Conservation (phyloP, 2,113 vertebrate genomes). For the Cynopterus brachyotis region DNA sequence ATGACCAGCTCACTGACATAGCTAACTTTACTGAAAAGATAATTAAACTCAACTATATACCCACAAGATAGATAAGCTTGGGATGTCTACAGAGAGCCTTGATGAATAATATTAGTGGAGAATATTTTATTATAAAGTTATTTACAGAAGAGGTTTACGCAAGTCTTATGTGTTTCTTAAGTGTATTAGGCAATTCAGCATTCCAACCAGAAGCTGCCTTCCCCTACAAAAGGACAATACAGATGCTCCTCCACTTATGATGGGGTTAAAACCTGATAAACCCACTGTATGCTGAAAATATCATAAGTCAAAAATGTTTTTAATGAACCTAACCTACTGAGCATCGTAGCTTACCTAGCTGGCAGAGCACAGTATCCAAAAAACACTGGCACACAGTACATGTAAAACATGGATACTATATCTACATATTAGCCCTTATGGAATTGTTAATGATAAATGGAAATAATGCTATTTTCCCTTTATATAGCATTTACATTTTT, state of each 20-base stretch:
- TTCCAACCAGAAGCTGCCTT: neutral
- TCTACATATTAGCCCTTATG: constrained; percentile 26
- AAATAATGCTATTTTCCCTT: constrained; percentile 42
- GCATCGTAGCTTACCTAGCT: neutral
- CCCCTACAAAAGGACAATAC: neutral
- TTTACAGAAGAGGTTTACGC: neutral
- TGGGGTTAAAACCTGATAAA: neutral
- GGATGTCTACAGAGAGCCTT: neutral
- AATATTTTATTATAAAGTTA: neutral
- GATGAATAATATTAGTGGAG: neutral
- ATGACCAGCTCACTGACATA: neutral
- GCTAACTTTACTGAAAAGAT: neutral
- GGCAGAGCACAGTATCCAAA: neutral
- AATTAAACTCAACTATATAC: constrained; percentile 26
- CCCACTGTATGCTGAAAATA: neutral
- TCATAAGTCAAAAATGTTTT: neutral
- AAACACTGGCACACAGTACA: neutral
- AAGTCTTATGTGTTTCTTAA: too few relatives aligned
- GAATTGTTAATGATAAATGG: constrained; percentile 1
- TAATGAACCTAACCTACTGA: neutral
- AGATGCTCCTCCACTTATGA: neutral
- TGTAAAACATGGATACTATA: neutral
- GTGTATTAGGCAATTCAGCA: neutral
- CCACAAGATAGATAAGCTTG: neutral
- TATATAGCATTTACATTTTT: constrained; percentile 14